Base-by-base conservation (phyloP, 2,797 vertebrate species). In the Catharus ustulatus region DNA sequence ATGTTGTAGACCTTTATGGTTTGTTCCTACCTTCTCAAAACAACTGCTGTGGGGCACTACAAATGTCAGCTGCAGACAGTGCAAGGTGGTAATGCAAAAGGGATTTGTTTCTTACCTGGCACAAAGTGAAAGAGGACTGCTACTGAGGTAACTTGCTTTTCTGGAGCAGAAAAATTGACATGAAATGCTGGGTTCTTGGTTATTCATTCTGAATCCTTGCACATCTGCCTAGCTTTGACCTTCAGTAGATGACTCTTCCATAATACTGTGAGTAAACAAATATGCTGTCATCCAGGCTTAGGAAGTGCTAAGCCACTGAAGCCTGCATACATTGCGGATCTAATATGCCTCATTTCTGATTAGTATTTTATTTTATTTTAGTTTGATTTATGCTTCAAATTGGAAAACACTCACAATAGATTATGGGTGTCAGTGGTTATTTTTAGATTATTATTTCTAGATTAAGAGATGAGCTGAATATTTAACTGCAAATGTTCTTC, bases 241-340 rank as follows among this genome's bases (percentile, higher is more conserved):
- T 96, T 96, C 93, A 90, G 10, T 20, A 88, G 73, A 67, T 90
- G 80, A 89, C 85, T 90, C 27, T 81, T 88, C 80, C 48, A 24
- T 94, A 96, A 95, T 95, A 42, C 83, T 76, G 17, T 67, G 59
- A 6, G 3, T 92, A 94, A 97, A 95, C 88, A 96, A 95, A 95
- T 94, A 67, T 0, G 1, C 68, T 95, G 88, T 93, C 89, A 92
- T 90, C 77, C 68, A 82, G 68, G 92, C 95, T 97, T 95, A 94
- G 90, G 75, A 76, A 87, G 29, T 27, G 78, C 86, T 96, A 92
- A 95, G 91, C 95, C 90, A 77, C 84, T 46, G 68, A 92, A 95
- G 77, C 93, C 64, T 89, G 81, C 64, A 58, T 93, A 71, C 89
- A 79, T 77, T 90, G 64, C 1, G 1, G 75, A 73, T 71, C 80